A percentile compares a stretch with the other conserved stretches of the same genome.
Evolutionary conservation across 1,140 invertebrate genomes (phyloP).

Genomic region (Ganaspis sp.): DNA sequence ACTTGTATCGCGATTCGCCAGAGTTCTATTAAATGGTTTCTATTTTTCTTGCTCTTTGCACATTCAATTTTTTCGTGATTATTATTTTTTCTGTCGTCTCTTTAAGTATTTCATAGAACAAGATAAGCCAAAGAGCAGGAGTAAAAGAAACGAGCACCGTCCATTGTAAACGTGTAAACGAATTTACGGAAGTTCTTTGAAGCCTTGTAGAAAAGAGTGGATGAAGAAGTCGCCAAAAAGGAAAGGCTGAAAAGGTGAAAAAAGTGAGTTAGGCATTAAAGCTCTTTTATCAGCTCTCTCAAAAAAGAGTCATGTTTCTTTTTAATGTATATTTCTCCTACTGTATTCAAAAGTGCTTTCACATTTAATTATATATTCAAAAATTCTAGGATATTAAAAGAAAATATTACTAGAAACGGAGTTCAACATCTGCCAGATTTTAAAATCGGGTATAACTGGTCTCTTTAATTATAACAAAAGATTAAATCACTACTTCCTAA

Average conservation of each 20-base stretch:
- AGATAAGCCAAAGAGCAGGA: constrained; percentile 29
- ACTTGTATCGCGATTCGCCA: neutral
- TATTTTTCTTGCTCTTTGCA: constrained; percentile 11
- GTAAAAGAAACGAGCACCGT: constrained; percentile 51
- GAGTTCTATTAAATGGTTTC: neutral
- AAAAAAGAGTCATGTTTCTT: neutral
- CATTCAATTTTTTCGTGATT: neutral
- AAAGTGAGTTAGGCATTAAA: constrained; percentile 37
- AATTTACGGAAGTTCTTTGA: constrained; percentile 65
- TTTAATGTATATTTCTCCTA: neutral
- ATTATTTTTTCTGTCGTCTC: neutral
- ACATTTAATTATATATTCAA: neutral
- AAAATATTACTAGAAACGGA: too few species aligned
- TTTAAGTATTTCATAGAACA: neutral
- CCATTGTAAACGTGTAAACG: constrained; percentile 67
- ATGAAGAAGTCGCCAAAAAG: constrained; percentile 50
- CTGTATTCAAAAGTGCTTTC: neutral
- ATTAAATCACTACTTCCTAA: too few species aligned
- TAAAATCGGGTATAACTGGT: too few species aligned
- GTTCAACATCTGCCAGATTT: too few species aligned
- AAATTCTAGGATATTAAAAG: too few species aligned
- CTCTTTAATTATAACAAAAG: too few species aligned
- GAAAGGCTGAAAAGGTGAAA: constrained; percentile 21
- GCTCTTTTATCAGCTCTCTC: constrained; percentile 29
- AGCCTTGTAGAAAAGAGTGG: constrained; percentile 50